A percentile compares a stretch with the other conserved stretches of the same genome.
phyloP scores from a whole-genome alignment of 2,888 invertebrate genomes.

The Rhagium mordax region DNA sequence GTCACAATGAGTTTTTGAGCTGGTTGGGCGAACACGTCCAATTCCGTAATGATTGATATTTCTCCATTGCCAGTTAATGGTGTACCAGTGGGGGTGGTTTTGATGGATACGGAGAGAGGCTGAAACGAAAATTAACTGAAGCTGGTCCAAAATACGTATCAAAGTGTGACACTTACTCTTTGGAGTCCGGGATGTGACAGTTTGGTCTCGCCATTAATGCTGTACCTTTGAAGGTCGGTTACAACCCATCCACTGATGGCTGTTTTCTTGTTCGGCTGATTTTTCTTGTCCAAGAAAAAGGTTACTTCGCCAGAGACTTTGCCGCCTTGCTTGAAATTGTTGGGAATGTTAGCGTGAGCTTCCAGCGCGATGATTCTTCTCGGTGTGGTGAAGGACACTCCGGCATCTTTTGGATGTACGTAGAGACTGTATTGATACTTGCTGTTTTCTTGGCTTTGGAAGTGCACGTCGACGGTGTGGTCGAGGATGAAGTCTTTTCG shows the following conservation, averaged over 20 bases:
- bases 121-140: slow-evolving; percentile 37
- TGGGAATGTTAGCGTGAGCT: slow-evolving; percentile 60
- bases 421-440: slow-evolving; percentile 82
- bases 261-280: slow-evolving; percentile 80
- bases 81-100: slow-evolving; percentile 44
- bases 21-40: slow-evolving; percentile 76
- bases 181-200: slow-evolving; percentile 79
- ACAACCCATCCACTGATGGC: slow-evolving; percentile 74
- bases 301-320: slow-evolving; percentile 76
- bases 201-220: slow-evolving; percentile 74
- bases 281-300: slow-evolving; percentile 81
- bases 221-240: slow-evolving; percentile 70
- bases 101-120: slow-evolving; percentile 49
- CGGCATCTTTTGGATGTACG: slow-evolving; percentile 76
- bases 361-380: slow-evolving; percentile 79
- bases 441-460: slow-evolving; percentile 78
- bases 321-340: slow-evolving; percentile 69
- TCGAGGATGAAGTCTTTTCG: slow-evolving; percentile 75
- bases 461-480: slow-evolving; percentile 81
- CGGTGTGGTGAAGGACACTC: slow-evolving; percentile 79
- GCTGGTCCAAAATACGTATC: not conserved
- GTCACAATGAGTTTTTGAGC: slow-evolving; percentile 72
- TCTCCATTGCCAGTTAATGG: slow-evolving; percentile 68
- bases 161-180: slow-evolving; percentile 62
- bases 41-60: slow-evolving; percentile 67